Conservation (phyloP, 2,113 vertebrate species). For the Seriola quinqueradiata region DNA sequence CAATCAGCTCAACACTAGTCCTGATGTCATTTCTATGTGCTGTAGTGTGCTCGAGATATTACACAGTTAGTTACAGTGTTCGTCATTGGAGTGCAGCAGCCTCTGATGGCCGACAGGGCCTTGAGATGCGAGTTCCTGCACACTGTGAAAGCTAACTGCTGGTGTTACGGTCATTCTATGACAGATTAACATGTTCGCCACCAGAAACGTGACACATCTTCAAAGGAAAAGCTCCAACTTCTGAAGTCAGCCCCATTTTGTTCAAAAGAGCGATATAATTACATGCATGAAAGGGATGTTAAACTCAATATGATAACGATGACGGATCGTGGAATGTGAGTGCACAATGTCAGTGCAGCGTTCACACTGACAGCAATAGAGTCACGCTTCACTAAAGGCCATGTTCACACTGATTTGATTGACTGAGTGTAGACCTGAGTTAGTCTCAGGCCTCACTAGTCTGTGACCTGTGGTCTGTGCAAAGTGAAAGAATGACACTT, state of each 20-base stretch:
- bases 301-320: not conserved
- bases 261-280: not conserved
- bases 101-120: slow-evolving; percentile 31
- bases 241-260: not conserved
- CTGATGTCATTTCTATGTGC: not conserved
- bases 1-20: too few relatives aligned
- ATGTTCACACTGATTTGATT: not conserved
- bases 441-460: not conserved
- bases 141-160: not conserved
- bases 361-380: too few relatives aligned
- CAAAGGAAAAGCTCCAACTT: too few relatives aligned
- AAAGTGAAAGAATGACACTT: not conserved
- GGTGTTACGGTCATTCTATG: not conserved
- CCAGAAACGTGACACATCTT: too few relatives aligned
- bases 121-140: slow-evolving; percentile 10
- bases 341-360: too few relatives aligned
- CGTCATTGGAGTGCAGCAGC: not conserved
- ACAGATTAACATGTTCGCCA: not conserved
- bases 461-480: not conserved
- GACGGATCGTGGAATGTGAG: not conserved
- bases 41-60: slow-evolving; percentile 19
- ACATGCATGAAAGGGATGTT: not conserved
- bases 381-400: too few relatives aligned
- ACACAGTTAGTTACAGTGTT: slow-evolving; percentile 3
- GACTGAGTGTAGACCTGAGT: too few relatives aligned